Evolutionary conservation across 64 coral and sea anemone species (phyloP).

Genomic region (Platygyra sinensis): DNA sequence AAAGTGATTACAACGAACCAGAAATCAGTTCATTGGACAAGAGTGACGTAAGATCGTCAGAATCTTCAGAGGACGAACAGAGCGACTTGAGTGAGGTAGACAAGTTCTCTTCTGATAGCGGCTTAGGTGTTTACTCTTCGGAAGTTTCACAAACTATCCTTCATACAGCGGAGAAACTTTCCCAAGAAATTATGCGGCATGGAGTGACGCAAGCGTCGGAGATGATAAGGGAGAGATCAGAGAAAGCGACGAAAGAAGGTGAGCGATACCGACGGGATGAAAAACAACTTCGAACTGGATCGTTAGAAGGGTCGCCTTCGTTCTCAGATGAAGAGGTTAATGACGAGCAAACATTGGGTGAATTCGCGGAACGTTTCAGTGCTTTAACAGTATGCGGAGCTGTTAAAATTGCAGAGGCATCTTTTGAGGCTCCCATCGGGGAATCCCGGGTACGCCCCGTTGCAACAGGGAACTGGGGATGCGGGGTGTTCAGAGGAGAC

Average conservation of each 20-base stretch:
- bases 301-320: not conserved
- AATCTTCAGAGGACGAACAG: not conserved
- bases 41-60: not conserved
- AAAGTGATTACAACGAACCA: not conserved
- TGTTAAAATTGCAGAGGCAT: conserved; percentile 26
- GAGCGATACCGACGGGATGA: not conserved
- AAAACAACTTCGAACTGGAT: not conserved
- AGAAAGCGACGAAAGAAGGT: not conserved
- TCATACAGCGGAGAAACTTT: conserved; percentile 8
- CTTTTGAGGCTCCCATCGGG: not conserved
- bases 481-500: conserved; percentile 57
- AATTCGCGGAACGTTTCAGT: conserved; percentile 39
- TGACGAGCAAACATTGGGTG: not conserved
- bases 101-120: not conserved
- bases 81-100: not conserved
- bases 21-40: not conserved
- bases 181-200: not conserved
- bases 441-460: conserved; percentile 36
- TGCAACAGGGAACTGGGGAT: conserved; percentile 73
- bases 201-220: conserved; percentile 27
- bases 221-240: not conserved
- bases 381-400: conserved; percentile 25
- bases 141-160: not conserved
- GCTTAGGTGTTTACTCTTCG: not conserved
- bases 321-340: not conserved